Base-by-base conservation (phyloP, 2,797 vertebrate species). In the Heterohyrax brucei region DNA sequence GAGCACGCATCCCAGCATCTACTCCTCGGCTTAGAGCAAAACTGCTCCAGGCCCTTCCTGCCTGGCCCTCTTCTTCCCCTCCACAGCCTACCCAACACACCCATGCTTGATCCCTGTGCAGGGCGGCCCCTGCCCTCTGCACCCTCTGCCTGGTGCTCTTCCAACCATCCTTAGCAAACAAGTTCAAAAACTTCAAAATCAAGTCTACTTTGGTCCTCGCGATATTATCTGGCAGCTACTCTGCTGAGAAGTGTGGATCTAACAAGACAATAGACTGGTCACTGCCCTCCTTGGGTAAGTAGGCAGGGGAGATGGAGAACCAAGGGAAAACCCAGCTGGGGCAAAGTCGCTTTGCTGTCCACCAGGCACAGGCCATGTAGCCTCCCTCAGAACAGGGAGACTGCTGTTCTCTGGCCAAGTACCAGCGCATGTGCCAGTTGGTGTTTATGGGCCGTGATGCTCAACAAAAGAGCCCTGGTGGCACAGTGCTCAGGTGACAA, bases 361-460 rank as follows among this genome's bases (percentile, higher is more conserved):
- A 14, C 13, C 39, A 10, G 30, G n/a, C 19, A 19, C 0, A 2
- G 7, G 59, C 19, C 18, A 18, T 24, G 7, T 0, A 0, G 77
- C 61, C 59, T 77, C 9, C 39, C 24, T 19, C 2, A 2, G 10
- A 33, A 8, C 46, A 18, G 18, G 53, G 44, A 39, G 72, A 18
- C 26, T 7, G 39, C 48, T 8, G 5, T 53, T 30, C 61, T 39
- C 18, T 28, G 86, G 56, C 73, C 28, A 53, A 44, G 46, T 16
- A 44, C 79, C 89, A 46, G 61, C 14, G 33, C 21, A 68, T 22
- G 24, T 12, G 56, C 24, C 1, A 0, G 75, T 59, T 44, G 30
- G 39, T 22, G 30, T 68, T 24, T 28, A 46, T 39, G 76, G 68
- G 87, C 6, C 1, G 0, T 5, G 1, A 9, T 4, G 13, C 22